A percentile compares a stretch with the other conserved stretches of the same genome.
Evolutionary conservation across 2,888 invertebrate genomes (phyloP).

Genomic region (Macrophya alboannulata): DNA sequence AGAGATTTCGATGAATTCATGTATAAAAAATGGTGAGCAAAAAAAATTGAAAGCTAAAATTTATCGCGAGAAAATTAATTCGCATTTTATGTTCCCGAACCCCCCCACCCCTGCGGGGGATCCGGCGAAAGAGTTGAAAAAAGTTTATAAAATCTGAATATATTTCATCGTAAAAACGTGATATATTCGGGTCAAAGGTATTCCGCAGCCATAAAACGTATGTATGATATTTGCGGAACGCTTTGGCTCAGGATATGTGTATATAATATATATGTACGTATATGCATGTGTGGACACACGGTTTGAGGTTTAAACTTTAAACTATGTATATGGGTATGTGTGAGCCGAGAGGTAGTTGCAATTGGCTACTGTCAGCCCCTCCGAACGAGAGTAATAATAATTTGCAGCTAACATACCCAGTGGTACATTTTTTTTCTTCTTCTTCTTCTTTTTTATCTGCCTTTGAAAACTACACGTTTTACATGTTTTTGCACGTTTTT

Average conservation of each 20-base stretch:
- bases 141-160: background rate
- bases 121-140: background rate
- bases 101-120: no score
- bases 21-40: no score
- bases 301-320: slow-evolving; percentile 25
- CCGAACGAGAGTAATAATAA: background rate
- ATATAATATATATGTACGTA: background rate
- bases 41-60: no score
- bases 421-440: background rate
- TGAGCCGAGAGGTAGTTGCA: background rate
- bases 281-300: background rate
- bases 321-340: background rate
- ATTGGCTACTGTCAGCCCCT: slow-evolving; percentile 10
- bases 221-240: slow-evolving; percentile 31
- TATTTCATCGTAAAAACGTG: background rate
- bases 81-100: background rate
- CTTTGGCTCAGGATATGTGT: background rate
- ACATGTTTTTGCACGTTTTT: background rate
- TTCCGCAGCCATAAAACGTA: background rate
- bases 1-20: no score
- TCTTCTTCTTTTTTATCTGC: background rate
- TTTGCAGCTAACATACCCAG: background rate
- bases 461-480: background rate
- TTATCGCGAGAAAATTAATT: background rate
- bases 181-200: slow-evolving; percentile 23